Percentiles rank a stretch among this genome's conserved stretches.
Conservation (phyloP, 2,113 vertebrate genomes). For the Athene noctua region DNA sequence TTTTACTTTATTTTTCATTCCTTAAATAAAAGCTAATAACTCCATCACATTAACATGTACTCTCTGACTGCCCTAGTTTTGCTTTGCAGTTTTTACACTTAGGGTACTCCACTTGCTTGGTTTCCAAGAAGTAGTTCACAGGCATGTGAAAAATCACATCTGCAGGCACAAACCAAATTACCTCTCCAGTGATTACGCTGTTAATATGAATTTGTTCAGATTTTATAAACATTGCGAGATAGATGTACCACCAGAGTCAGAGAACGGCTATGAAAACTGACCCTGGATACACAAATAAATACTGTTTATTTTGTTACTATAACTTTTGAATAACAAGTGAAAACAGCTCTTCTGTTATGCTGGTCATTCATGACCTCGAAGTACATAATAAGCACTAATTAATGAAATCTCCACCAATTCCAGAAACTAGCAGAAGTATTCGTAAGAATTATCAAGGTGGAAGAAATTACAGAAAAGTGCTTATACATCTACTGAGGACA, state of each 20-base stretch:
- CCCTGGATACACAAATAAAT: background rate
- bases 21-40: background rate
- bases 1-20: background rate
- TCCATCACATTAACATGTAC: background rate
- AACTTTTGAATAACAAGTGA: background rate
- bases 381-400: background rate
- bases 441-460: background rate
- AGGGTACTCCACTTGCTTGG: background rate
- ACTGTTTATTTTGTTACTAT: background rate
- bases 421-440: background rate
- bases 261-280: background rate
- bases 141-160: background rate
- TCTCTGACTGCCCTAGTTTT: background rate
- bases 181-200: background rate
- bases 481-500: background rate
- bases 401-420: background rate
- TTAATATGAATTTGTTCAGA: background rate
- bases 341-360: background rate
- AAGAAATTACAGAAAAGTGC: background rate
- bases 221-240: background rate
- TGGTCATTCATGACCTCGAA: background rate
- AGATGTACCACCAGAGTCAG: background rate
- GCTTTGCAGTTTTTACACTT: background rate
- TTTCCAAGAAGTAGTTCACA: background rate
- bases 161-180: background rate